A percentile compares a stretch with the other conserved stretches of the same genome.
Conservation (phyloP, 2,888 invertebrate genomes). For the Eueremaeus valkanovi region DNA sequence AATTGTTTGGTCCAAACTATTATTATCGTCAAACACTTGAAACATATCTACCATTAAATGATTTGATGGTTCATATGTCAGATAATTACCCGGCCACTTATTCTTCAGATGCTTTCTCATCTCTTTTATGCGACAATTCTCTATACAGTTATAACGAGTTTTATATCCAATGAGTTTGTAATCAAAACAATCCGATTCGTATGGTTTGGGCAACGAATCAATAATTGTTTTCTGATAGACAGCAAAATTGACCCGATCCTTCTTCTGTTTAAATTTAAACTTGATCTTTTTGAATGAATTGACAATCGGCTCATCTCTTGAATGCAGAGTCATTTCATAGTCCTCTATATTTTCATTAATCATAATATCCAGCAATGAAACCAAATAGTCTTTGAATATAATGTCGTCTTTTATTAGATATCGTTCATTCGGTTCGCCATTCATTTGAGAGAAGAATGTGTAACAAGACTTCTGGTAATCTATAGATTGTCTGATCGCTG, state of each 20-base stretch:
- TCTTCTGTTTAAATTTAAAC: too few relatives aligned
- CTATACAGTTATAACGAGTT: conserved; percentile 60
- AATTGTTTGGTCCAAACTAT: neutral
- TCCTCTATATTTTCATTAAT: too few relatives aligned
- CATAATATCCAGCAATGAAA: too few relatives aligned
- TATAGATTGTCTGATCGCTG: too few relatives aligned
- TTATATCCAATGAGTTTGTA: neutral
- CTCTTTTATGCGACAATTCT: conserved; percentile 64
- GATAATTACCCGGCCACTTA: neutral
- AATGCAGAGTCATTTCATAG: too few relatives aligned
- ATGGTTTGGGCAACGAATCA: neutral
- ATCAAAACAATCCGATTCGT: neutral
- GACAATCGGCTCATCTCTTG: too few relatives aligned
- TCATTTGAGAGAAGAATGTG: too few relatives aligned
- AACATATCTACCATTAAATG: neutral
- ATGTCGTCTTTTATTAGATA: too few relatives aligned
- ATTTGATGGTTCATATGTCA: neutral
- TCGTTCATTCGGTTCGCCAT: too few relatives aligned
- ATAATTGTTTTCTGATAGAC: neutral
- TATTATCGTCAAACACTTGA: neutral
- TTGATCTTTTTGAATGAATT: too few relatives aligned
- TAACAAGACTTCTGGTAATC: too few relatives aligned
- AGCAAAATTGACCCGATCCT: neutral
- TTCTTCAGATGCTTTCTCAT: conserved; percentile 56
- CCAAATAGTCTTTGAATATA: too few relatives aligned